phyloP scores from a whole-genome alignment of 2,797 vertebrate species.

The Etheostoma perlongum region DNA sequence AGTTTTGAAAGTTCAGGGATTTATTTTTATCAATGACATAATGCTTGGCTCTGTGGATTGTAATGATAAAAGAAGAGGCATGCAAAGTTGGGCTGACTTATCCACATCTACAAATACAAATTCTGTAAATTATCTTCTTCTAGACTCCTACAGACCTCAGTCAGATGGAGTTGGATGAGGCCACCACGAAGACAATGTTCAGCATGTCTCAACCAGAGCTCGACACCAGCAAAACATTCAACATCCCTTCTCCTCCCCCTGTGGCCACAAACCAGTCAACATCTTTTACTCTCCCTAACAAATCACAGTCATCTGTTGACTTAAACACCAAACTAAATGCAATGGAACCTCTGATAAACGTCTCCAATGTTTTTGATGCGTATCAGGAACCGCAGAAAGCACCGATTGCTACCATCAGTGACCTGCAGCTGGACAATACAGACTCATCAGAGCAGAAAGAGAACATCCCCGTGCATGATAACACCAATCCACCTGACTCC shows the following conservation, averaged over 20 bases:
- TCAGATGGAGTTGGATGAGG: conserved; percentile 30
- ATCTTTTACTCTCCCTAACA: background rate
- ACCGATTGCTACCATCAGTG: conserved; percentile 63
- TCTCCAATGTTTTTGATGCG: rapidly evolving
- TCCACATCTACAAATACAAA: background rate
- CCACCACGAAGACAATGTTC: background rate
- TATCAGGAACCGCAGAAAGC: conserved; percentile 3
- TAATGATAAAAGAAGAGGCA: background rate
- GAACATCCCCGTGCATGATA: background rate
- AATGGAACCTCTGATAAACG: background rate
- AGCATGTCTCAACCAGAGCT: conserved; percentile 74
- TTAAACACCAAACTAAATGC: conserved; percentile 2
- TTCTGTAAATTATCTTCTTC: conserved; percentile 14
- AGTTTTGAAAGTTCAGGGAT: background rate
- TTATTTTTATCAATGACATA: background rate
- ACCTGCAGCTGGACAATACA: conserved; percentile 49
- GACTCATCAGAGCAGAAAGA: background rate
- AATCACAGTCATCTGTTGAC: background rate
- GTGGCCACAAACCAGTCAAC: conserved; percentile 23
- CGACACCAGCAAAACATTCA: conserved; percentile 48
- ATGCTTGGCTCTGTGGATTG: background rate
- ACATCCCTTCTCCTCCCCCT: conserved; percentile 71
- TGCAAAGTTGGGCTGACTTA: background rate
- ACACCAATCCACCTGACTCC: background rate
- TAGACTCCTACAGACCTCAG: conserved; percentile 42